Evolutionary conservation across 35 echinoderm and acorn worm species (phyloP).

Genomic region (Apostichopus californicus): DNA sequence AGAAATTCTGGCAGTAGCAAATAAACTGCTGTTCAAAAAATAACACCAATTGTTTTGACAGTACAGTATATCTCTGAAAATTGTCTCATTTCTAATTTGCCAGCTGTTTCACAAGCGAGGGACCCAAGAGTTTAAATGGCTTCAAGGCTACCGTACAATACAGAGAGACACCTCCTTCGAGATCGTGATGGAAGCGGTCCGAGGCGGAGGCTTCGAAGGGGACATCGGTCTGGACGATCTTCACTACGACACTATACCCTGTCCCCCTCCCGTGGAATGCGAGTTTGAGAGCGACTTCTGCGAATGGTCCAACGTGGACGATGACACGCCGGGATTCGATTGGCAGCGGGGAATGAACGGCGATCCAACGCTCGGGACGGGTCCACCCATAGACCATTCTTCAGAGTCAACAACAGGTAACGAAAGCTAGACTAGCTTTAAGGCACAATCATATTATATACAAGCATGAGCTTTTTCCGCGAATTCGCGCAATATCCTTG

Average conservation of each 20-base stretch:
- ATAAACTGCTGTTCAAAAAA: too few relatives aligned
- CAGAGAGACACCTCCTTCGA: conserved; percentile 13
- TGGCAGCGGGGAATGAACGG: conserved; percentile 71
- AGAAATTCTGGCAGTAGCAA: too few relatives aligned
- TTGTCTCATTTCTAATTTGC: too few relatives aligned
- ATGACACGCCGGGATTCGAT: conserved; percentile 76
- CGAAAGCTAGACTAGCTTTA: too few relatives aligned
- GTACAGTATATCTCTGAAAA: too few relatives aligned
- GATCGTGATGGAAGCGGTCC: conserved; percentile 59
- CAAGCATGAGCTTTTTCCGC: too few relatives aligned
- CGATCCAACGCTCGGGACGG: conserved; percentile 62
- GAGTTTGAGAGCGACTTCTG: conserved; percentile 90
- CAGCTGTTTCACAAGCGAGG: conserved; percentile 44
- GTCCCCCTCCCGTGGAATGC: conserved; percentile 75
- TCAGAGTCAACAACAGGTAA: conserved; percentile 66
- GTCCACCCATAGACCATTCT: conserved; percentile 72
- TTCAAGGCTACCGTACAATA: conserved; percentile 27
- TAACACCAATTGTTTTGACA: too few relatives aligned
- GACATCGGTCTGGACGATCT: conserved; percentile 94
- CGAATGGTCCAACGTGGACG: conserved; percentile 79
- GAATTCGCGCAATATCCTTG: too few relatives aligned
- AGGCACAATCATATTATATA: too few relatives aligned
- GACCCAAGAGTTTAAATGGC: conserved; percentile 50
- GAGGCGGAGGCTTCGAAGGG: conserved; percentile 63
- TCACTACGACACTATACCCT: conserved; percentile 30